phyloP scores from a whole-genome alignment of 2,113 vertebrate genomes.

The Carollia perspicillata region DNA sequence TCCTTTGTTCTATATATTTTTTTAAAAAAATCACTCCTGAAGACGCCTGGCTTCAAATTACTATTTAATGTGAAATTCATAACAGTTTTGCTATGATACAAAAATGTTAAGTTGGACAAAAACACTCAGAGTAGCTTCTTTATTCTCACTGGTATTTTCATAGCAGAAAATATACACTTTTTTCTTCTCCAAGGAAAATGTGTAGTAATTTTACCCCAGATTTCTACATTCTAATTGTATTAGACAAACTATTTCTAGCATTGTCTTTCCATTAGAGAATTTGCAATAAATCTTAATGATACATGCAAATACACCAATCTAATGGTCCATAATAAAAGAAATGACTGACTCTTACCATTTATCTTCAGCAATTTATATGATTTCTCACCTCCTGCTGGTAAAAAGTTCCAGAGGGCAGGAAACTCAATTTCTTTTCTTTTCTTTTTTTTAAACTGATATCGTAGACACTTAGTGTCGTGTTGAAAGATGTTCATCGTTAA shows the following conservation, averaged over 20 bases:
- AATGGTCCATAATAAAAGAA: slow-evolving; percentile 72
- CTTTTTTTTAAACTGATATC: no score
- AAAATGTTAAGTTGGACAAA: slow-evolving; percentile 60
- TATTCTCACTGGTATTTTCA: slow-evolving; percentile 52
- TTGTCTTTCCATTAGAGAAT: slow-evolving; percentile 70
- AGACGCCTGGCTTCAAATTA: slow-evolving; percentile 41
- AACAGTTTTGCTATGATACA: slow-evolving; percentile 48
- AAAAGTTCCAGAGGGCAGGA: slow-evolving; percentile 56
- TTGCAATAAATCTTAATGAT: slow-evolving; percentile 74
- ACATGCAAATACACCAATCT: slow-evolving; percentile 73
- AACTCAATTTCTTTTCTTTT: not conserved
- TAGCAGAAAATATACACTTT: slow-evolving; percentile 29
- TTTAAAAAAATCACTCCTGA: not conserved
- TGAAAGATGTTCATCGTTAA: no score
- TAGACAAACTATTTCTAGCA: slow-evolving; percentile 46
- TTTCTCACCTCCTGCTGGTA: slow-evolving; percentile 67
- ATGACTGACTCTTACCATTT: slow-evolving; percentile 63
- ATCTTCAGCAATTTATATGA: slow-evolving; percentile 66
- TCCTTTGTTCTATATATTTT: not conserved
- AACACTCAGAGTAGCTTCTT: slow-evolving; percentile 37
- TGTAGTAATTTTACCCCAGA: slow-evolving; percentile 41
- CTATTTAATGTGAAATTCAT: slow-evolving; percentile 53
- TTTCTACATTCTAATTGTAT: slow-evolving; percentile 59
- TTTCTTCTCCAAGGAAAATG: slow-evolving; percentile 41
- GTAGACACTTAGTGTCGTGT: no score